Evolutionary conservation across 30 jellyfish, hydroid and myxozoan species (phyloP), one percentile per base, ranked within the genome.

Genomic region (Cassiopea andromeda): DNA sequence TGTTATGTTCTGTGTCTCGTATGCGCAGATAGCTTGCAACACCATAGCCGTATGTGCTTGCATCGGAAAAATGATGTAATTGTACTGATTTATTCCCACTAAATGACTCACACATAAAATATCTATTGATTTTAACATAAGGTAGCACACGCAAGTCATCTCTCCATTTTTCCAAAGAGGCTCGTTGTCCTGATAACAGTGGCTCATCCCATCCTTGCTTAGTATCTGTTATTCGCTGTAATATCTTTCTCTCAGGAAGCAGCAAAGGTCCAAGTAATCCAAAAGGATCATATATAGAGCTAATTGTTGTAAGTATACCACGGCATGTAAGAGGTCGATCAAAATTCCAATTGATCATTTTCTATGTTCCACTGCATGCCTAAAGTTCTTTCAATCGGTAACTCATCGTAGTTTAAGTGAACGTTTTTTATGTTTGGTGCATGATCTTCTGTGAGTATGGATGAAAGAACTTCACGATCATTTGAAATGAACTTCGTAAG

Each of bases 221-320:
- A n/a, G 58, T 69, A 44, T 17, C 83, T 18, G 79, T 67, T 67
- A 89, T 46, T 48, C 80, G 83, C 75, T 89, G 92, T 44, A 78
- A 60, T 7, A 89, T n/a, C 64, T 49, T 73, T 46, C 70, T 68
- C 18, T 88, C 88, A 27, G 88, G 87, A 0, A 89, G 66, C 46
- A 80, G 46, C 44, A 89, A 77, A 4, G 92, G 92, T 13, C 67
- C 84, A 69, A 69, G 83, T 48, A 80, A 43, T 8, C 92, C 96
- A 45, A 90, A 89, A 1, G 91, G 89, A 75, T 90, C 97, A 48
- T 78, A 69, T 9, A 80, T 46, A 15, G 96, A 88, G 77, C 96
- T 80, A 6, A 80, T 72, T 14, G 92, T 47, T 79, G 92, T 67
- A 1, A 88, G 18, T 8, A 78, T 68, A 7, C 88, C 96, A 54